Base-by-base conservation (phyloP, 2,797 vertebrate genomes). In the Dromococcyx pavoninus region DNA sequence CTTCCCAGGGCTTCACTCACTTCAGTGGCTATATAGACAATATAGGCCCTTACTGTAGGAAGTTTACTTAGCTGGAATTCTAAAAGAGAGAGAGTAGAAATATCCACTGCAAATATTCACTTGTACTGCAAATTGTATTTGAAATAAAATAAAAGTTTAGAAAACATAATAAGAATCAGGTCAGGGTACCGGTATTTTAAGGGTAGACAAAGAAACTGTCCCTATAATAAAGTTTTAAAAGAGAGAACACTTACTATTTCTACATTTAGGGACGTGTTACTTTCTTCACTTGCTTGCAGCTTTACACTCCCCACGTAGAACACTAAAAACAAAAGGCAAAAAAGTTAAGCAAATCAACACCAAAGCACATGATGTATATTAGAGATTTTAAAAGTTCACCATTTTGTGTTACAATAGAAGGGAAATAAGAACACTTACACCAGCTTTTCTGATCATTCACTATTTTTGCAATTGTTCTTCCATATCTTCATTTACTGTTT, bases 291-390 rank as follows among this genome's bases (percentile, higher is more conserved):
- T 88, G 94, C 69, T 6, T 84, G 89, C 94, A 98, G 97, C 57
- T 91, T 92, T 79, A 97, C 91, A 50, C 93, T 97, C 57, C 97
- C 98, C 93, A 97, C 97, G 87, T 96, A 98, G 95, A 98, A 98
- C 41, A 94, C 98, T 98, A 96, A 93, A 97, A 97, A 6, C 61
- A 90, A 95, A 92, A 95, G 33, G 43, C 39, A 96, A 92, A 91
- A 83, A 86, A 81, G 37, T 88, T 92, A 88, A 54, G 58, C 76
- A 78, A 92, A 89, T 33, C 32, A 79, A 44, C 12, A 12, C 8
- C 70, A 65, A 77, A 91, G 24, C 11, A 66, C 13, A 56, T 21
- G 19, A 41, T 30, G 6, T 41, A 77, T 46, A 57, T 43, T 58
- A 66, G 24, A 84, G 22, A 91, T 75, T 16, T 82, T 11, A 71